These are phyloP conservation scores for Styela plicata DNA, from an alignment of 23 tunicate genomes.

Conservation along the genomic window DNA sequence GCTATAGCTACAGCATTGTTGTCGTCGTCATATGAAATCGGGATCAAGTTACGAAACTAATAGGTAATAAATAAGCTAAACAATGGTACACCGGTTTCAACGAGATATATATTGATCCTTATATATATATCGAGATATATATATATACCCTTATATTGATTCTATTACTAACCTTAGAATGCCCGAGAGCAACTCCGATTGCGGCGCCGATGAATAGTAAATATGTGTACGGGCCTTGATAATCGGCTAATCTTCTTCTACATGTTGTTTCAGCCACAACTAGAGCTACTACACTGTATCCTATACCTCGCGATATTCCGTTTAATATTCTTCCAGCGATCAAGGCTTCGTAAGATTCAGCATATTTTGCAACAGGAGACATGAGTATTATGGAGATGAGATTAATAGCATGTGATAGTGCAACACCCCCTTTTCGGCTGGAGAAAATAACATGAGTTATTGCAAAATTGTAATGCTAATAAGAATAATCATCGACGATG, in stretches of 20 bases:
- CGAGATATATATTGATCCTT: too few relatives aligned
- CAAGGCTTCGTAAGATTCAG: conserved; percentile 9
- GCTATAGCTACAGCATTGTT: too few relatives aligned
- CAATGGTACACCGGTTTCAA: too few relatives aligned
- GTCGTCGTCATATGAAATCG: too few relatives aligned
- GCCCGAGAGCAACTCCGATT: conserved; percentile 18
- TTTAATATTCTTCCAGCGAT: conserved; percentile 19
- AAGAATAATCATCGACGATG: too few relatives aligned
- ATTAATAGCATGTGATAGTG: conserved; percentile 1
- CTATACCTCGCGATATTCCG: conserved; percentile 20
- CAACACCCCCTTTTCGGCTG: conserved; percentile 13
- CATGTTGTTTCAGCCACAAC: conserved; percentile 25
- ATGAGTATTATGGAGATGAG: neutral
- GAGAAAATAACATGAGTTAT: neutral
- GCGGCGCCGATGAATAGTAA: neutral
- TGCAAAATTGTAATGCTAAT: too few relatives aligned
- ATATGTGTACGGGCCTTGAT: neutral
- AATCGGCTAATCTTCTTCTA: neutral
- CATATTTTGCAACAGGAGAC: conserved; percentile 14
- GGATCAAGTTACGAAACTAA: too few relatives aligned
- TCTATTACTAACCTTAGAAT: conserved; percentile 3
- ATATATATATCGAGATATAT: too few relatives aligned
- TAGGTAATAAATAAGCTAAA: too few relatives aligned
- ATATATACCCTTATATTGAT: too few relatives aligned
- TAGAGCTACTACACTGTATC: neutral